Percentiles rank a stretch among this genome's conserved stretches.
phyloP scores from a whole-genome alignment of 1,140 invertebrate species.

The Atta cephalotes region DNA sequence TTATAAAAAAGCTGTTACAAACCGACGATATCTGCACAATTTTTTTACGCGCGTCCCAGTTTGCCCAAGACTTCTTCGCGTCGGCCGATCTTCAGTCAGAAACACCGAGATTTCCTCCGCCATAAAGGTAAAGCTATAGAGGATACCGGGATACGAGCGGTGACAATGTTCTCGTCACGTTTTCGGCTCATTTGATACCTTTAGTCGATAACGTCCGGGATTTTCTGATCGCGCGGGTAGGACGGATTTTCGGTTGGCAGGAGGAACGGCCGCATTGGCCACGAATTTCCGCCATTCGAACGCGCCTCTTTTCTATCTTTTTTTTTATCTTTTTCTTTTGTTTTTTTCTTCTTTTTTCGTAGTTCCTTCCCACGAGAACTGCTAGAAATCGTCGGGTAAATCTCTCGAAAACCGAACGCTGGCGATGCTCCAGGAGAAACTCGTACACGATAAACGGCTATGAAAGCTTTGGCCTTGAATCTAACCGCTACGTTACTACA shows the following conservation, averaged over 20 bases:
- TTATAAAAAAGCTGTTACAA: conserved; percentile 22
- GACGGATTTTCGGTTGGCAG: conserved; percentile 61
- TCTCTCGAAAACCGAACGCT: conserved; percentile 52
- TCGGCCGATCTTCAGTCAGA: neutral
- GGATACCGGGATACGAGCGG: conserved; percentile 30
- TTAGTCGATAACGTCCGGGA: conserved; percentile 70
- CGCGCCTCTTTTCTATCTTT: neutral
- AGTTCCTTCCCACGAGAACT: conserved; percentile 38
- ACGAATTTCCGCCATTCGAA: conserved; percentile 65
- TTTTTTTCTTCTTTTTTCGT: neutral
- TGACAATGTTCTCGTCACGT: conserved; percentile 72
- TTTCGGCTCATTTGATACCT: conserved; percentile 70
- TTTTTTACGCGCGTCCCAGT: conserved; percentile 31
- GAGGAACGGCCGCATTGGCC: conserved; percentile 46
- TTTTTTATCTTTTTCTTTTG: neutral
- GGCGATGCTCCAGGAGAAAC: conserved; percentile 48
- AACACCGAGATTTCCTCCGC: conserved; percentile 25
- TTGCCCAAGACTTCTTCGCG: neutral
- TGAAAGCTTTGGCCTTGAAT: conserved; percentile 44
- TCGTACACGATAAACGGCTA: conserved; percentile 35
- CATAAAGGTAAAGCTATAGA: conserved; percentile 37
- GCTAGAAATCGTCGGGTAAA: conserved; percentile 28
- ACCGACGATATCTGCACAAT: conserved; percentile 1
- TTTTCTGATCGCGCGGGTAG: conserved; percentile 59
- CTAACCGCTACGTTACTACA: conserved; percentile 36